phyloP scores from a whole-genome alignment of 2,113 vertebrate species.

The Lepus americanus region DNA sequence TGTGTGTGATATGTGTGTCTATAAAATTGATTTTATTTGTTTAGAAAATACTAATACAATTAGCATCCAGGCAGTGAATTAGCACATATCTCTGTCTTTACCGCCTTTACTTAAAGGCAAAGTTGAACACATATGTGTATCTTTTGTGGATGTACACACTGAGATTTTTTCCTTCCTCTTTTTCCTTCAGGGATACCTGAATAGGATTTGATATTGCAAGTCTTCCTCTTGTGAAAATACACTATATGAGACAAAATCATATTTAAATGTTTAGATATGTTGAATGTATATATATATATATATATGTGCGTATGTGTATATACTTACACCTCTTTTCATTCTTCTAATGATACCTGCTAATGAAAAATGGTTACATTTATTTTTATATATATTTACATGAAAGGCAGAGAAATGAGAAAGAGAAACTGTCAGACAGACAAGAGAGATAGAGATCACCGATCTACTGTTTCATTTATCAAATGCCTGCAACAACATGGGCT shows the following conservation, averaged over 20 bases:
- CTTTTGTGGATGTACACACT: not conserved
- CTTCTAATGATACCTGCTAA: not conserved
- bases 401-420: too few species aligned
- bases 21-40: too few species aligned
- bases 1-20: too few species aligned
- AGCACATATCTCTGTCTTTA: not conserved
- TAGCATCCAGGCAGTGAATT: not conserved
- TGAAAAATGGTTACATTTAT: not conserved
- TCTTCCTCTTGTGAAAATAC: not conserved
- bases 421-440: too few species aligned
- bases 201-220: rapidly evolving
- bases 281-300: not conserved
- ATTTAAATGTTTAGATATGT: not conserved
- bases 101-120: not conserved
- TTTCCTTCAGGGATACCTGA: not conserved
- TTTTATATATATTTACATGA: too few species aligned
- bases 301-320: too few species aligned
- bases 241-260: not conserved
- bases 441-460: too few species aligned
- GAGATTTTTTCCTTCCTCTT: not conserved
- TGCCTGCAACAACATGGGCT: too few species aligned
- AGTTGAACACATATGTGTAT: not conserved
- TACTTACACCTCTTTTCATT: not conserved
- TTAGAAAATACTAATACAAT: not conserved
- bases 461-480: too few species aligned